Conservation (phyloP, 2,797 vertebrate genomes). For the Leptatherina wallacei region DNA sequence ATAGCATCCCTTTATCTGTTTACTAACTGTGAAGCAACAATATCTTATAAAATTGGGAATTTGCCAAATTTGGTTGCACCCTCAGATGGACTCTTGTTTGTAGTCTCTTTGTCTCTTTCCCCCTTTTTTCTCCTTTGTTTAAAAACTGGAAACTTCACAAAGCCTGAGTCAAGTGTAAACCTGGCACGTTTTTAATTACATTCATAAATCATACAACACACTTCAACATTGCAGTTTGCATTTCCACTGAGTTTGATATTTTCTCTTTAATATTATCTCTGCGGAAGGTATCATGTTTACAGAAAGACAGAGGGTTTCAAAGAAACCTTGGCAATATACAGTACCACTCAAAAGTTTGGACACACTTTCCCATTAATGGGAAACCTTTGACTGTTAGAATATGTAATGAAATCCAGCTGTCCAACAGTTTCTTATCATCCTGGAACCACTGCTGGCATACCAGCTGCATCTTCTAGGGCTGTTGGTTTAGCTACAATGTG, state of each 20-base stretch:
- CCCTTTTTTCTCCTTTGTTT: not conserved
- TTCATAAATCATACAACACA: slow-evolving; percentile 12
- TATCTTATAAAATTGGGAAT: not conserved
- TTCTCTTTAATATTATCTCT: not conserved
- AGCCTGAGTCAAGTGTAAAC: not conserved
- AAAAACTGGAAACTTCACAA: not conserved
- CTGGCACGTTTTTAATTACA: slow-evolving; percentile 19
- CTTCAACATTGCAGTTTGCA: not conserved
- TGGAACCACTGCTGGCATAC: slow-evolving; percentile 38
- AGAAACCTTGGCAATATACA: slow-evolving; percentile 2
- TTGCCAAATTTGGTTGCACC: not conserved
- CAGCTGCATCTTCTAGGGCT: slow-evolving; percentile 31
- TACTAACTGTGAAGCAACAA: not conserved
- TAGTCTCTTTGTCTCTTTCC: not conserved
- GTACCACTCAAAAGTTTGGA: no score
- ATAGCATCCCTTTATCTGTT: not conserved
- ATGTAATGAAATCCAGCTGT: slow-evolving; percentile 3
- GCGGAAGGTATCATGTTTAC: slow-evolving; percentile 12
- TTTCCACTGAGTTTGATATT: slow-evolving; percentile 2
- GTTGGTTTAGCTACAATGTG: slow-evolving; percentile 53
- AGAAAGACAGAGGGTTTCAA: slow-evolving; percentile 10
- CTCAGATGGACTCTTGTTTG: not conserved
- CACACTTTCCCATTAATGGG: no score
- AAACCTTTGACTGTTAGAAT: no score
- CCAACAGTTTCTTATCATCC: slow-evolving; percentile 26